Conservation (phyloP, 2,113 vertebrate species). For the Hemichromis elongatus region DNA sequence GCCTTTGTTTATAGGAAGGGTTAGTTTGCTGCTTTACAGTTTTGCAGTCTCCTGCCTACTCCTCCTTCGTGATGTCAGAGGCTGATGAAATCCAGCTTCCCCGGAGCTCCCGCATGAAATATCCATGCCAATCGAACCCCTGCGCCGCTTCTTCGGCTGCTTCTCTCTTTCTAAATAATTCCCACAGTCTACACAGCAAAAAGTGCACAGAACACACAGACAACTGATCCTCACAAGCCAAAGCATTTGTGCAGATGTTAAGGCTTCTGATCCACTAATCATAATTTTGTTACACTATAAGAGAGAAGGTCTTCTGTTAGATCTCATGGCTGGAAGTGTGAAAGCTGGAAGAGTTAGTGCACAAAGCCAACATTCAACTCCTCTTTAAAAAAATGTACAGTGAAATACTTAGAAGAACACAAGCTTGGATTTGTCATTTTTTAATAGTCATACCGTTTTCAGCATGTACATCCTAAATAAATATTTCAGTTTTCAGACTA, state of each 20-base stretch:
- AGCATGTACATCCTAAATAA: background rate
- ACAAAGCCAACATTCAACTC: background rate
- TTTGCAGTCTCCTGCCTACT: background rate
- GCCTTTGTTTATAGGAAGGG: background rate
- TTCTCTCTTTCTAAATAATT: background rate
- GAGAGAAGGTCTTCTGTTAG: background rate
- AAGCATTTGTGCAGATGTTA: background rate
- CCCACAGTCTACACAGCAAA: background rate
- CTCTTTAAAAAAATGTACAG: background rate
- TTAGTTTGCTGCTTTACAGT: background rate
- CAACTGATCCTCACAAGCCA: background rate
- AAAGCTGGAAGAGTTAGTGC: background rate
- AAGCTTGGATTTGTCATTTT: background rate
- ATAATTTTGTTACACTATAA: slow-evolving; percentile 1
- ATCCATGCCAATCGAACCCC: slow-evolving; percentile 3
- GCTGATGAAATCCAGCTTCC: slow-evolving; percentile 18
- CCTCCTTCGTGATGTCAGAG: background rate
- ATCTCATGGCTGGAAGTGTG: background rate
- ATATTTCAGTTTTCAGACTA: background rate
- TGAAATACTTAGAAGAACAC: background rate
- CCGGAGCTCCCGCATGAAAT: slow-evolving; percentile 36
- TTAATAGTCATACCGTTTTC: background rate
- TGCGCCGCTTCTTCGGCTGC: background rate
- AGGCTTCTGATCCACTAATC: background rate
- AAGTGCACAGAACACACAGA: background rate